Base-by-base conservation (phyloP, 1,140 invertebrate species). In the Pseudobourletiella spinata region DNA sequence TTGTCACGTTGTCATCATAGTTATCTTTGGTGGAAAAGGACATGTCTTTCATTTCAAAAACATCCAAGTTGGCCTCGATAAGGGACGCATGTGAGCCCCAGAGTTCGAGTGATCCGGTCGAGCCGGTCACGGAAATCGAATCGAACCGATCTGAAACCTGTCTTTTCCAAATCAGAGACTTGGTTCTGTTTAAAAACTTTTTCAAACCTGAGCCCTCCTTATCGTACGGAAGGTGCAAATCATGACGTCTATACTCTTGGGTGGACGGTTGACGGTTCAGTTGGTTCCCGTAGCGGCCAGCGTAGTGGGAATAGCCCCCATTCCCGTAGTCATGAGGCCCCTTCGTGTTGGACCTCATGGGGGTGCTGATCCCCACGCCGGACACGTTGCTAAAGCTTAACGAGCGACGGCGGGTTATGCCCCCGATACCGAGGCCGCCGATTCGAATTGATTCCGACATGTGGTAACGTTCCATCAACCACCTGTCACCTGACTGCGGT, bases 381-480 rank as follows among this genome's bases (percentile, higher is more conserved):
- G 65, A 63, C 30, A 67, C 54, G 30, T 64, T 67, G 16, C 44
- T 59, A 28, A 61, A 63, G 32, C 65, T 67, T 22, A 63, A 26
- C 15, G 65, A 63, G 2, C 65, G 50, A 30, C 60, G 16, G 22
- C 56, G 16, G 15, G 55, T 65, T 15, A 46, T 35, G n/a, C 46
- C 59, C 6, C 18, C 50, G 3, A 42, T 52, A 28, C 50, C 59
- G 11, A 43, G 35, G 6, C 32, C 50, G 24, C 61, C 61, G 26
- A 69, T 35, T 22, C 67, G 51, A 2, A 52, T 55, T 2, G 64
- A 64, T 51, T 69, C 67, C 3, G 67, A 66, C 56, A 61, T 65
- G 46, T 66, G 64, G 26, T 69, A 69, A 8, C 61, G 57, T 24
- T 69, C 67, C 67, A 69, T 69, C 16, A 69, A 42, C 67, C 67